These are phyloP conservation scores for Paradoxurus hermaphroditus DNA, from an alignment of 2,113 vertebrate genomes.

Conservation along the genomic window DNA sequence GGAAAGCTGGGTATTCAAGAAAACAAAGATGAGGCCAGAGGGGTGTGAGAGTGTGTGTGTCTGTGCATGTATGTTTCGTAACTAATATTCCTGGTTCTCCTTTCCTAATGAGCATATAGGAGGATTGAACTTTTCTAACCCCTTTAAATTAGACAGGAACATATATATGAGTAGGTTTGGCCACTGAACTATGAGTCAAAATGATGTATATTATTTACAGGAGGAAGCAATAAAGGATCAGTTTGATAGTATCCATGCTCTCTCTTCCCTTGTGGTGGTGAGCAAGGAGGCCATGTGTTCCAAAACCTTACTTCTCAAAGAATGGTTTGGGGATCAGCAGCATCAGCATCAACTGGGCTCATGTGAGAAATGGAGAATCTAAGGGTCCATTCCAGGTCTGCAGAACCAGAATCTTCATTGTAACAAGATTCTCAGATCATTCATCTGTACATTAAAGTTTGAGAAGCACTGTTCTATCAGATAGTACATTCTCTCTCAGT, in stretches of 20 bases:
- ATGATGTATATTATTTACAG: background rate
- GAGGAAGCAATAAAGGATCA: background rate
- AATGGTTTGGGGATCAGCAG: background rate
- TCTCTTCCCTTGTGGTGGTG: background rate
- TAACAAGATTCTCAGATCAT: background rate
- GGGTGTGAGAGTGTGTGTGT: background rate
- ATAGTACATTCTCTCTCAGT: background rate
- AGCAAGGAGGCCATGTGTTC: background rate
- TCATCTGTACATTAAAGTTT: background rate
- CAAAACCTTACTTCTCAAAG: background rate
- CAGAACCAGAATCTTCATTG: background rate
- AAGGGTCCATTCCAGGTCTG: background rate
- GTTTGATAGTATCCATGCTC: background rate
- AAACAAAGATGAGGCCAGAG: background rate
- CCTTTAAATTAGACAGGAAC: background rate
- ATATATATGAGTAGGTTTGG: background rate
- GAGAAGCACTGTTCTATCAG: background rate
- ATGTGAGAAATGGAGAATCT: background rate
- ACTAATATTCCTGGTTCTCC: background rate
- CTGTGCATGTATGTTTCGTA: background rate
- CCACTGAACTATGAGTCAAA: background rate
- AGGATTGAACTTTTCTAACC: background rate
- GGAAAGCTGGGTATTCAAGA: background rate
- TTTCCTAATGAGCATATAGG: background rate
- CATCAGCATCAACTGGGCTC: background rate